phyloP scores from a whole-genome alignment of 2,797 vertebrate genomes.

The Myotis pilosus region DNA sequence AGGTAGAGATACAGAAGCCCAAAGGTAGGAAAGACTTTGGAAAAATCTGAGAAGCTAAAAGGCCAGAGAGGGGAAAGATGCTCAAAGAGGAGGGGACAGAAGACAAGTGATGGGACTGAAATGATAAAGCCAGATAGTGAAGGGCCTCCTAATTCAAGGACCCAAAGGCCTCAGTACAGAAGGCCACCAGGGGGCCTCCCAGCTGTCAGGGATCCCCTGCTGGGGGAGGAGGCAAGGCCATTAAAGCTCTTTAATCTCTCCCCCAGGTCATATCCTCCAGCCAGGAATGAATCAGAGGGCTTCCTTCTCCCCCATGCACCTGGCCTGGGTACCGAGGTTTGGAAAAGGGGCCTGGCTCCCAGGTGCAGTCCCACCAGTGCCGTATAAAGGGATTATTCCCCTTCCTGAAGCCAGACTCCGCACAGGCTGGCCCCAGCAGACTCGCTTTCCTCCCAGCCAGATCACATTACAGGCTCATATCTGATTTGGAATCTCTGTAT shows the following conservation, averaged over 20 bases:
- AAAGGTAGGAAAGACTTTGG: background rate
- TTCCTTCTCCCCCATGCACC: conserved; percentile 53
- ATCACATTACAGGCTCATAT: conserved; percentile 60
- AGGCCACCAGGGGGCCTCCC: background rate
- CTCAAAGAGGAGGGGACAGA: background rate
- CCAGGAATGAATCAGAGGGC: conserved; percentile 52
- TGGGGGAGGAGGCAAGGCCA: background rate
- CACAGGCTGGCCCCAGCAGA: background rate
- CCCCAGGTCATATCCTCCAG: conserved; percentile 62
- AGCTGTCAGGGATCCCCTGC: background rate
- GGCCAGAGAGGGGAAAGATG: background rate
- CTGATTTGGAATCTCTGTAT: conserved; percentile 54
- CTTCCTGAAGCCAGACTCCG: conserved; percentile 56
- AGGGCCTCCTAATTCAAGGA: background rate
- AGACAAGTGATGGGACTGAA: background rate
- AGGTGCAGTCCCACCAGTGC: conserved; percentile 65
- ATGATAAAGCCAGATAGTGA: background rate
- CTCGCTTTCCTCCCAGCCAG: conserved; percentile 37
- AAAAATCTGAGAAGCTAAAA: background rate
- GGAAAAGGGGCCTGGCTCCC: conserved; percentile 58
- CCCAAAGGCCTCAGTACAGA: background rate
- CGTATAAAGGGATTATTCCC: conserved; percentile 70
- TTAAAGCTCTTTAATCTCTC: conserved; percentile 62
- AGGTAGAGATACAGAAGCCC: background rate
- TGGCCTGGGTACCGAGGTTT: conserved; percentile 47